Percentiles rank a stretch among this genome's conserved stretches.
These are phyloP conservation scores for Clarias macrocephalus DNA, from an alignment of 2,113 vertebrate species.

Conservation along the genomic window DNA sequence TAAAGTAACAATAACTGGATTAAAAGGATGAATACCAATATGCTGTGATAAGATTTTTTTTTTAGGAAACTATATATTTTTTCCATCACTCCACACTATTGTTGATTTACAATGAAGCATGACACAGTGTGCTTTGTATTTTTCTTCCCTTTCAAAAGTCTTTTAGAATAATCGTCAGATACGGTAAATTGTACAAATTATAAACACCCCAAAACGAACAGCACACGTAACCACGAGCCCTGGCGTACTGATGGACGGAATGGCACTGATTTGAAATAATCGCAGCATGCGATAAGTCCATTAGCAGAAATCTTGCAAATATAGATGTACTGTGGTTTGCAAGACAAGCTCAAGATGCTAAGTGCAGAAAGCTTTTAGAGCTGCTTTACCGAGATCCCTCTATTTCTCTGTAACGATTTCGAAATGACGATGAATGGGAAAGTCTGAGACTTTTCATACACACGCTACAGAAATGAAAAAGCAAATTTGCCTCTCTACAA, in stretches of 20 bases:
- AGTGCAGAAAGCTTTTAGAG: constrained; percentile 18
- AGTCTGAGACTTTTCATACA: not conserved
- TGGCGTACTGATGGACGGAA: not conserved
- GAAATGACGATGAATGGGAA: not conserved
- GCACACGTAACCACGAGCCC: not conserved
- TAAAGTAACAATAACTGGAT: not conserved
- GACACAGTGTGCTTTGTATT: not conserved
- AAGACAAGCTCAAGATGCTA: too few species aligned
- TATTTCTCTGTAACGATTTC: not conserved
- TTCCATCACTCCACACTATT: not conserved
- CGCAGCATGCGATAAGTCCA: too few species aligned
- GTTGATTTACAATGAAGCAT: not conserved
- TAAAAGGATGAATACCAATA: not conserved
- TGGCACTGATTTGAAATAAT: not conserved
- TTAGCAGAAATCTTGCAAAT: not conserved
- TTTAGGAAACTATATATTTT: not conserved
- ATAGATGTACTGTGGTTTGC: not conserved
- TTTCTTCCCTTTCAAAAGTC: not conserved
- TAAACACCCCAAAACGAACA: not conserved
- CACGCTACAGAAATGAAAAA: not conserved
- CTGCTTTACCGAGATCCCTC: not conserved
- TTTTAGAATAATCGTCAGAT: not conserved
- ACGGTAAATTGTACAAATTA: not conserved
- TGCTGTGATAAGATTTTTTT: not conserved
- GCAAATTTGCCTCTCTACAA: not conserved